Percentiles rank a stretch among this genome's conserved stretches.
phyloP scores from a whole-genome alignment of 1,140 invertebrate species.

The Zaprionus taronus region DNA sequence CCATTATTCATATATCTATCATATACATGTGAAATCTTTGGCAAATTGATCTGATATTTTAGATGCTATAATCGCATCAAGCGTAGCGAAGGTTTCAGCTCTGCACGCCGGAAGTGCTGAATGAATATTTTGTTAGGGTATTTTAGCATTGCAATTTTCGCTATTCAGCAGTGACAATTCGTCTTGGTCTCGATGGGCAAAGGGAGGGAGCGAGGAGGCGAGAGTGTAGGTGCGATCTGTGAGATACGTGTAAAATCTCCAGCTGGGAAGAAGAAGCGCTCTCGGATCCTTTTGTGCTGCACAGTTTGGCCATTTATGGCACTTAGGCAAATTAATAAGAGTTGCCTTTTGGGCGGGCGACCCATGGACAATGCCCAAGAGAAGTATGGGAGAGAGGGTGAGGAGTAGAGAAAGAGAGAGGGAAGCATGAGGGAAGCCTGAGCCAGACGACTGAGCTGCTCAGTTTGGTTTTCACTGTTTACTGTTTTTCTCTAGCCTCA shows the following conservation, averaged over 20 bases:
- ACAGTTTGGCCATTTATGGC: constrained; percentile 72
- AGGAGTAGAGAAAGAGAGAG: not conserved
- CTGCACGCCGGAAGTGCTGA: not conserved
- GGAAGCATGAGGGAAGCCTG: constrained; percentile 14
- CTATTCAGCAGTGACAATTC: constrained; percentile 52
- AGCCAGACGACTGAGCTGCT: not conserved
- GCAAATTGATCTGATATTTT: not conserved
- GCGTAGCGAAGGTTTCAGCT: not conserved
- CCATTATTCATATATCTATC: not conserved
- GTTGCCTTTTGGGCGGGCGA: constrained; percentile 48
- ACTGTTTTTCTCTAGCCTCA: constrained; percentile 19
- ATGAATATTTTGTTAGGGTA: constrained; percentile 18
- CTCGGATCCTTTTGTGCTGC: constrained; percentile 62
- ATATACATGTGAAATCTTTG: not conserved
- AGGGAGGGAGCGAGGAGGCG: not conserved
- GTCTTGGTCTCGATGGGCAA: constrained; percentile 63
- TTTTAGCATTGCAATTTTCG: constrained; percentile 20
- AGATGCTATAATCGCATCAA: not conserved
- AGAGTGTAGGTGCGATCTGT: not conserved
- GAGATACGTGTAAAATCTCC: constrained; percentile 66
- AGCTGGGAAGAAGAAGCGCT: constrained; percentile 60
- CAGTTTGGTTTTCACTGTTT: not conserved
- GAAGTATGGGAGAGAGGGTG: not conserved
- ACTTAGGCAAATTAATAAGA: constrained; percentile 82
- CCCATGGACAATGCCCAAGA: constrained; percentile 33